Conservation (phyloP, 2,888 invertebrate genomes). For the Hemicrepidius hirtus region DNA sequence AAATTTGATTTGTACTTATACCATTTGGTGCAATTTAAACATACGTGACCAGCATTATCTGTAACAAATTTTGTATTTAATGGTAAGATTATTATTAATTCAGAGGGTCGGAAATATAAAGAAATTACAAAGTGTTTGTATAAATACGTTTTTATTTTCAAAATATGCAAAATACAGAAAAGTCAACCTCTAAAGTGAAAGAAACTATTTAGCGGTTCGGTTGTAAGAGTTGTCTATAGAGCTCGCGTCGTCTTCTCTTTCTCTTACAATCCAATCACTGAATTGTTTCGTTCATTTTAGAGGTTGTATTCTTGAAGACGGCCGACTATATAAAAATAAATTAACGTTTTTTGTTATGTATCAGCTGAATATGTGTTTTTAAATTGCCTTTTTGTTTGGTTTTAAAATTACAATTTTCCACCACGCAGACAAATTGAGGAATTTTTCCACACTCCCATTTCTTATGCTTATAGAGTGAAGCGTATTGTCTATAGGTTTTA, state of each 20-base stretch:
- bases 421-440: slow-evolving; percentile 52
- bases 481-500: slow-evolving; percentile 52
- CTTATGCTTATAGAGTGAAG: slow-evolving; percentile 54
- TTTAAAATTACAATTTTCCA: slow-evolving; percentile 44
- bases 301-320: too few species aligned
- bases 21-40: slow-evolving; percentile 46
- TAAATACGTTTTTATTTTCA: not conserved
- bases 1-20: slow-evolving; percentile 49
- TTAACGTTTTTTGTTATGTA: too few species aligned
- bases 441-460: slow-evolving; percentile 55
- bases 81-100: not conserved
- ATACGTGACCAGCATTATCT: not conserved
- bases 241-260: too few species aligned
- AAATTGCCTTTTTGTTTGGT: slow-evolving; percentile 50
- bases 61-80: not conserved
- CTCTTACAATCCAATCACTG: too few species aligned
- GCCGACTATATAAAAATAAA: too few species aligned
- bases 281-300: too few species aligned
- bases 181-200: too few species aligned
- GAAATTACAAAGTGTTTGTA: not conserved
- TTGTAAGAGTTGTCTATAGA: too few species aligned
- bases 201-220: too few species aligned
- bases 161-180: too few species aligned
- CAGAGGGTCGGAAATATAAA: too few species aligned
- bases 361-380: slow-evolving; percentile 30